A percentile compares a stretch with the other conserved stretches of the same genome.
phyloP scores from a whole-genome alignment of 2,888 invertebrate genomes.

The Odontocolon sp. region DNA sequence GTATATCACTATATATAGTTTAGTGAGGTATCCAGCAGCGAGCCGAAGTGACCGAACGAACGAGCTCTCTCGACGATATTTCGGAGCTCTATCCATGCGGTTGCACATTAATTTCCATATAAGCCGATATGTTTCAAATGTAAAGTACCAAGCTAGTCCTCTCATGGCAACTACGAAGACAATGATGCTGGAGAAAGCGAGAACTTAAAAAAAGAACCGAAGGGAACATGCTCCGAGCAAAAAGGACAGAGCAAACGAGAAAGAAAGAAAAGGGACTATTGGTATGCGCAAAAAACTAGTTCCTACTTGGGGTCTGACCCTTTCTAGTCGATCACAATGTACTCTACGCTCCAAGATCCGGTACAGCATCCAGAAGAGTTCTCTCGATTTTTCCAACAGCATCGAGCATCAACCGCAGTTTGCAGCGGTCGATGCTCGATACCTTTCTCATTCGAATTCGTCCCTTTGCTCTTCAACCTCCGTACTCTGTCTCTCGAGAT shows the following conservation, averaged over 20 bases:
- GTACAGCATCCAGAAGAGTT: slow-evolving; percentile 21
- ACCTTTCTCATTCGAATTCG: slow-evolving; percentile 14
- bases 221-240: slow-evolving; percentile 43
- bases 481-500: background rate
- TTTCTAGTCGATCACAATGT: slow-evolving; percentile 66
- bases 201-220: slow-evolving; percentile 54
- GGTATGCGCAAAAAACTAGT: slow-evolving; percentile 73
- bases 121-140: slow-evolving; percentile 76
- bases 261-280: slow-evolving; percentile 62
- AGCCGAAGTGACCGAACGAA: no score
- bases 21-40: slow-evolving; percentile 1
- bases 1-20: background rate
- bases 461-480: background rate
- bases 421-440: background rate
- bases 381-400: slow-evolving; percentile 10
- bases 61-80: slow-evolving; percentile 39
- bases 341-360: slow-evolving; percentile 40
- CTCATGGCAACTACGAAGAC: slow-evolving; percentile 23
- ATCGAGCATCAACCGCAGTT: background rate
- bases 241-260: slow-evolving; percentile 53
- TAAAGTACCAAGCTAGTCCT: slow-evolving; percentile 62
- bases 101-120: slow-evolving; percentile 75
- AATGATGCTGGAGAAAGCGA: slow-evolving; percentile 56
- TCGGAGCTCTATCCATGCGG: slow-evolving; percentile 33
- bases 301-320: slow-evolving; percentile 66